Percentiles rank a stretch among this genome's conserved stretches.
Conservation (phyloP, 2,113 vertebrate genomes). For the Asarcornis scutulata region DNA sequence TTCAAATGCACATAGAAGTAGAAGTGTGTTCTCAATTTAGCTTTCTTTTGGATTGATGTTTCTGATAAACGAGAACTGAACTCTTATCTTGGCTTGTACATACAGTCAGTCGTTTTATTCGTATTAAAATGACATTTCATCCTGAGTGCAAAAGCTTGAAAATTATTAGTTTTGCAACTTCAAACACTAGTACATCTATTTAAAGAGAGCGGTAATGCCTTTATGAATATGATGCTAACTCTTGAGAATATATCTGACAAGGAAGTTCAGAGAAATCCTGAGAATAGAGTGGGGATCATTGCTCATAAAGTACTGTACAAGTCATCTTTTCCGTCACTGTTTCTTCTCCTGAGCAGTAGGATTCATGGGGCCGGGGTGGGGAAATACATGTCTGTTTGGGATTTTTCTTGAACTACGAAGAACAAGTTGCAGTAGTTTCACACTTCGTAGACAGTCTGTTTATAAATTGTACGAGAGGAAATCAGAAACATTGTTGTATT, state of each 20-base stretch:
- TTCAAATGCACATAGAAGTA: slow-evolving; percentile 77
- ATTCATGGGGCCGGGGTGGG: slow-evolving; percentile 7
- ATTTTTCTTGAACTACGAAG: slow-evolving; percentile 35
- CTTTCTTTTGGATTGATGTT: slow-evolving; percentile 78
- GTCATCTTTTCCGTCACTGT: slow-evolving; percentile 31
- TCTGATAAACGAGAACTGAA: slow-evolving; percentile 78
- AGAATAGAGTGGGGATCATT: slow-evolving; percentile 49
- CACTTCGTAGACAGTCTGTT: not conserved
- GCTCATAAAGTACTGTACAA: slow-evolving; percentile 52
- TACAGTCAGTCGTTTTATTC: slow-evolving; percentile 78
- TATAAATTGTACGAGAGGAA: slow-evolving; percentile 52
- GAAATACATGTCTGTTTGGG: not conserved
- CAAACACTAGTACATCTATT: slow-evolving; percentile 70
- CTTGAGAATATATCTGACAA: slow-evolving; percentile 46
- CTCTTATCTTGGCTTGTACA: slow-evolving; percentile 79
- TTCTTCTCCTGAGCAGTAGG: slow-evolving; percentile 32
- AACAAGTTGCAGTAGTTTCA: not conserved
- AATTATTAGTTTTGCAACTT: slow-evolving; percentile 78
- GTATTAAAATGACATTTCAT: slow-evolving; percentile 81
- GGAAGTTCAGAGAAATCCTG: slow-evolving; percentile 57
- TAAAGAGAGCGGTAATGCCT: slow-evolving; percentile 65
- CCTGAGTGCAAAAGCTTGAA: slow-evolving; percentile 77
- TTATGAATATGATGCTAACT: slow-evolving; percentile 60
- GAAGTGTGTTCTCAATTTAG: slow-evolving; percentile 75
- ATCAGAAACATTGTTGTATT: slow-evolving; percentile 65